Evolutionary conservation across 2,888 invertebrate genomes (phyloP), one percentile per base, ranked within the genome.

Genomic region (Chloromyia formosa): DNA sequence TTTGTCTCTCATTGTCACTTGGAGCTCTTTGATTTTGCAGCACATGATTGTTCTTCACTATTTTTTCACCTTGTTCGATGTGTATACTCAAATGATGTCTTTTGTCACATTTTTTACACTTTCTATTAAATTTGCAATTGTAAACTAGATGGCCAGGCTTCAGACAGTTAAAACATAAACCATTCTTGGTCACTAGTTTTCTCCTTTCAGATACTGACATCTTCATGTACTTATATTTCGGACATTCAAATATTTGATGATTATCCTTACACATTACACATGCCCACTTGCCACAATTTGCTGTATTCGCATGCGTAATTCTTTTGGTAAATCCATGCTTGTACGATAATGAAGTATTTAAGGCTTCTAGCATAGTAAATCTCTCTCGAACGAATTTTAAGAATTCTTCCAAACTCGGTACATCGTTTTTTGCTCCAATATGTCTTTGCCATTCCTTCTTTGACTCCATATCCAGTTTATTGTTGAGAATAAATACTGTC

Each of bases 381-480:
- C 56, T n/a, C 16, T 56, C 16, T 18, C 18, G 14, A 4, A 56
- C 2, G 10, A 56, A 56, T 2, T 56, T 18, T 2, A 20, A 10
- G 18, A 56, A 56, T 56, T 56, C 5, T 4, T 1, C 10, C 10
- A 56, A 10, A 12, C 2, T 56, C 16, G 56, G 18, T 20, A 20
- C 16, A 10, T 56, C 1, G 10, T 3, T 56, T 18, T n/a, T 18
- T 16, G 14, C 18, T 2, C 56, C 20, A 20, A 56, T 56, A 18
- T 56, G 56, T 56, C 20, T 56, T 18, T 56, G 56, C 56, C 56
- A 56, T 20, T 56, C 56, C 22, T 56, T 56, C 5, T 20, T 16
- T 20, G 56, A 18, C 20, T 56, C 56, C 1, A n/a, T 10, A 56
- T 56, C 56, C 22, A 56, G 10, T 18, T 56, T 56, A 2, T n/a